A percentile compares a stretch with the other conserved stretches of the same genome.
These are phyloP conservation scores for Ptychoptera contaminata DNA, from an alignment of 2,888 invertebrate species.

Conservation along the genomic window DNA sequence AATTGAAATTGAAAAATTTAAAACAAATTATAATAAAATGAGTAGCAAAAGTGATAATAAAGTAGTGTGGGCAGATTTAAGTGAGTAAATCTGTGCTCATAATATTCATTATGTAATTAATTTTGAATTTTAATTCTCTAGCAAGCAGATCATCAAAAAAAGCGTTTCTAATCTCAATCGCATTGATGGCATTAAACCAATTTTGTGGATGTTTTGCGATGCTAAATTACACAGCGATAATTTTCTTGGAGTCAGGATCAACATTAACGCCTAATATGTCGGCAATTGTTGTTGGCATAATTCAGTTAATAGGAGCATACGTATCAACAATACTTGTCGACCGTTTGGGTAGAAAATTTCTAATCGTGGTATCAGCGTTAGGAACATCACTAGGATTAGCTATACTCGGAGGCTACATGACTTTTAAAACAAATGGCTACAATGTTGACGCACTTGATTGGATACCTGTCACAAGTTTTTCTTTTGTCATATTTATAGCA, in stretches of 20 bases:
- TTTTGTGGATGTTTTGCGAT: conserved; percentile 26
- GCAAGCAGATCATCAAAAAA: conserved; percentile 15
- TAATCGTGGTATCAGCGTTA: conserved; percentile 6
- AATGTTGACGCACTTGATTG: conserved; percentile 4
- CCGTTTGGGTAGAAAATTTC: conserved; percentile 22
- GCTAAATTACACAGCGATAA: conserved; percentile 26
- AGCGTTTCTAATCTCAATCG: conserved; percentile 22
- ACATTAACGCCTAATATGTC: conserved; percentile 20
- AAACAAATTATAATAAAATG: not conserved
- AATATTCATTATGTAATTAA: not conserved
- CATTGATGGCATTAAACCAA: conserved; percentile 22
- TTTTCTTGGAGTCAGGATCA: conserved; percentile 25
- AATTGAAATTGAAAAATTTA: not conserved
- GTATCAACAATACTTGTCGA: conserved; percentile 25
- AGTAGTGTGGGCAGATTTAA: not conserved
- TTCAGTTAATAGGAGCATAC: conserved; percentile 25
- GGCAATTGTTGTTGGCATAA: conserved; percentile 24
- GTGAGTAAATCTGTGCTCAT: not conserved
- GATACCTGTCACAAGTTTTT: conserved; percentile 8
- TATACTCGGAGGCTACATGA: conserved; percentile 2
- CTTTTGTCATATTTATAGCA: conserved; percentile 8
- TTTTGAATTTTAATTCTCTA: too few species aligned
- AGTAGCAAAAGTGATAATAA: not conserved
- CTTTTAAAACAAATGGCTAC: conserved; percentile 2
- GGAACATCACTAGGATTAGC: conserved; percentile 6